A percentile compares a stretch with the other conserved stretches of the same genome.
Evolutionary conservation across 2,888 invertebrate species (phyloP).

Genomic region (Eretmocerus hayati): DNA sequence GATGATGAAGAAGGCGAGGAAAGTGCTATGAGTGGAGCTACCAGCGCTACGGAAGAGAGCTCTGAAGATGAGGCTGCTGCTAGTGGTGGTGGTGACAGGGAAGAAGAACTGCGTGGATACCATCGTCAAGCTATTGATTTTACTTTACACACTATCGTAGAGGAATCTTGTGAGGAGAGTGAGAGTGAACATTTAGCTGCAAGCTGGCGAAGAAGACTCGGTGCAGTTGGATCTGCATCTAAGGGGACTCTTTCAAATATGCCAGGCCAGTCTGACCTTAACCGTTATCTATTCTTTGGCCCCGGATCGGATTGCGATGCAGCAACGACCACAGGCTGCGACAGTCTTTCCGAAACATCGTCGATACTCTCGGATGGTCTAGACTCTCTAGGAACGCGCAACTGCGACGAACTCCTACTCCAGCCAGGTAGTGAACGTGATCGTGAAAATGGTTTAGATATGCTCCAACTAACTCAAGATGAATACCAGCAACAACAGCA

Average conservation of each 20-base stretch:
- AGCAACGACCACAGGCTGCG: conserved; percentile 42
- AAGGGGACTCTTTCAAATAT: too few species aligned
- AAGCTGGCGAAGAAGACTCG: conserved; percentile 53
- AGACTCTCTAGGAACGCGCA: conserved; percentile 63
- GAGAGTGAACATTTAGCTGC: conserved; percentile 61
- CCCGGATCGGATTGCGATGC: conserved; percentile 56
- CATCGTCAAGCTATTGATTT: conserved; percentile 79
- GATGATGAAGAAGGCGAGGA: too few species aligned
- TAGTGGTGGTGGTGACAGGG: conserved; percentile 54
- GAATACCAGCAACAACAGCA: too few species aligned
- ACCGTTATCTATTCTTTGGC: conserved; percentile 86
- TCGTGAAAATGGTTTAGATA: conserved; percentile 82
- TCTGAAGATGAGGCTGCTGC: conserved; percentile 65
- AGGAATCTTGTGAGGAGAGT: conserved; percentile 92
- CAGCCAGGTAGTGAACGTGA: conserved; percentile 51
- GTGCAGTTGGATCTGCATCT: conserved; percentile 71
- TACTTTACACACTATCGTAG: conserved; percentile 86
- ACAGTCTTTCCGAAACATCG: conserved; percentile 70
- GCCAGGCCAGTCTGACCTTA: conserved; percentile 83
- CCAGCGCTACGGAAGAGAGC: conserved; percentile 61
- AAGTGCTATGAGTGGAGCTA: too few species aligned
- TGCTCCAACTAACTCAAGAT: conserved; percentile 74
- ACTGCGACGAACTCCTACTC: conserved; percentile 48
- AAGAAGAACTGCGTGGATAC: conserved; percentile 77
- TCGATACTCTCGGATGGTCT: conserved; percentile 79